Conservation (phyloP, 2,113 vertebrate genomes). For the Grantiella picta region DNA sequence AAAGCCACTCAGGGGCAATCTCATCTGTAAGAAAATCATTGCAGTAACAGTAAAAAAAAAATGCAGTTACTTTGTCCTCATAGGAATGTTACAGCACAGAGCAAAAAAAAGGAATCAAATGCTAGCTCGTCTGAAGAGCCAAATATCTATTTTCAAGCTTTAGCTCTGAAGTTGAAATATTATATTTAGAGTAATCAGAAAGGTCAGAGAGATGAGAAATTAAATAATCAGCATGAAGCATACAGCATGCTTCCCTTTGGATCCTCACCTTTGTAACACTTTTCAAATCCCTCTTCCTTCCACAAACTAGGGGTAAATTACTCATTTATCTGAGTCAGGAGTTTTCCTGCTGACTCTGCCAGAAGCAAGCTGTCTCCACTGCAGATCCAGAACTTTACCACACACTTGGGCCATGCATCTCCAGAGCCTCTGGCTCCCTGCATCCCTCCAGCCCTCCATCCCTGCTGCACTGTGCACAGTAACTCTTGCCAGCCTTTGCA, state of each 20-base stretch:
- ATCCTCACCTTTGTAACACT: background rate
- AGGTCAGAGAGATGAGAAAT: background rate
- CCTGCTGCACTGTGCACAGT: background rate
- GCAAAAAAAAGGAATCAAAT: background rate
- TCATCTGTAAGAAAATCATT: background rate
- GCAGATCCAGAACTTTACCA: background rate
- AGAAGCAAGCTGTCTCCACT: background rate
- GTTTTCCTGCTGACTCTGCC: background rate
- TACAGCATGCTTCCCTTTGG: background rate
- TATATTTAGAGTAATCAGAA: background rate
- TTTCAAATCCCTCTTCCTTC: background rate
- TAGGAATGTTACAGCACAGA: background rate
- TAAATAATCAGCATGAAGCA: background rate
- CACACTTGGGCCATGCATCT: accelerated
- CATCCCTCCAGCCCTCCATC: background rate
- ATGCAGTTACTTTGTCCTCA: background rate
- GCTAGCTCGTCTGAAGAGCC: background rate
- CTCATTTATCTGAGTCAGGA: background rate
- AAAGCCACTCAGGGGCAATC: background rate
- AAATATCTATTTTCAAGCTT: background rate
- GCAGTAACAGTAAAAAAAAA: background rate
- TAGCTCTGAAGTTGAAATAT: background rate
- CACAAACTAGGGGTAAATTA: background rate
- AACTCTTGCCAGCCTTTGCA: background rate
- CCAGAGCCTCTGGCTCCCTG: background rate